Evolutionary conservation across 2,888 invertebrate species (phyloP), one percentile per base, ranked within the genome.

Genomic region (Mongoloraphidia duomilia): DNA sequence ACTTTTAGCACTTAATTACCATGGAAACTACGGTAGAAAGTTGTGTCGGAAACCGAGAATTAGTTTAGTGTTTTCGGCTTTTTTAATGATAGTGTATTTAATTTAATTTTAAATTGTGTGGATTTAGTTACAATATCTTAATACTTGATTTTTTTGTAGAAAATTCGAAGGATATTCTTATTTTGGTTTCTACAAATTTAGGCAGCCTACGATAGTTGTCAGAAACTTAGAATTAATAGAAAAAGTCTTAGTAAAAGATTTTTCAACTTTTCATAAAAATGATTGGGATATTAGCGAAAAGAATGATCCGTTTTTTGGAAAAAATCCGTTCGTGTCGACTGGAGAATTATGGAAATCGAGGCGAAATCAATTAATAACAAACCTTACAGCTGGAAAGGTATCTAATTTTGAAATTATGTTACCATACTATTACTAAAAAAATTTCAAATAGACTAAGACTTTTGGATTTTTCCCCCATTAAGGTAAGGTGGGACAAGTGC

Each of bases 271-370:
- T 47, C 54, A 54, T 34, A 60, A 64, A 46, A 56, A 55, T 34
- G 53, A 50, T 41, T 33, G 62, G 3, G 54, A 62, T 56, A 53
- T 68, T 1, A 58, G 65, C 47, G 61, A 64, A 9, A 59, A 63
- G 12, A 54, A 56, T 0, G 73, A 73, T 44, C 68, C 64, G 2
- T 53, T 74, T 2, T 56, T 66, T 10, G 61, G 62, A 6, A 62
- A 63, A 38, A 67, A 68, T 59, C 66, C 69, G 1, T 68, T 74
- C 49, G 44, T 58, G 0, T 49, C 71, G 12, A 60, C 59, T 2
- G 66, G 69, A 1, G 61, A 65, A 11, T 56, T 64, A 52, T 71
- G 74, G 73, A 67, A 68, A 49, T 60, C 64, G 2, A 57, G 69
- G 2, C 62, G 74, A 2, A 60, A 63, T 1, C 68, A 69, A 48